Base-by-base conservation (phyloP, 1,140 invertebrate species). In the Mamestra configurata region DNA sequence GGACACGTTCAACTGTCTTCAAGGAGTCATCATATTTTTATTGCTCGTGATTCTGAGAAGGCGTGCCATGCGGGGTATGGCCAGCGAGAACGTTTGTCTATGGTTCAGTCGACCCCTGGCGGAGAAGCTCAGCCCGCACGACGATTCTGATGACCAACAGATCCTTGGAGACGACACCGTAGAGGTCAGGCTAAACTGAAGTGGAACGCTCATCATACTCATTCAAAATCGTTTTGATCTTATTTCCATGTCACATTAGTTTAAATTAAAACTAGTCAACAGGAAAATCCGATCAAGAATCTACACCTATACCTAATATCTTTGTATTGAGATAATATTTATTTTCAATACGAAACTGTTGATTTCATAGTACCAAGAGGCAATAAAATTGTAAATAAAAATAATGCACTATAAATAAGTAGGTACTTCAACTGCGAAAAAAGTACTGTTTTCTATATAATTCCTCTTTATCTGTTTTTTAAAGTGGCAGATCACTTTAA, bases 21-120 rank as follows among this genome's bases (percentile, higher is more conserved):
- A 97, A 96, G 97, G 97, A 0, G 81, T 97, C 6, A 91, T 97
- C 15, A 97, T 97, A 84, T 97, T 97, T 84, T 77, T 97, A 1
- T 86, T 97, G 1, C 80, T 97, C 68, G 96, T 97, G 0, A 90
- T 96, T 1, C 95, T 95, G 22, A 89, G 97, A 6, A 96, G 95
- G 81, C 94, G 96, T n/a, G 97, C 96, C 0, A 94, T 96, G 40
- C 94, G 95, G 77, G 95, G 96, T 0, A 81, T 97, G 59, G 93
- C 88, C 13, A 84, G 82, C 15, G 89, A 90, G 70, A 90, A 93
- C 78, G 90, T 91, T 57, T 95, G 91, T 75, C 81, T 94, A 55
- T 84, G 87, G 37, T 80, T 93, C 61, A 91, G 90, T 0, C 92
- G 92, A 49, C 93, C 92, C 2, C 85, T 94, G 35, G 90, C 95